Evolutionary conservation across 2,113 vertebrate species (phyloP).

Genomic region (Antidorcas marsupialis): DNA sequence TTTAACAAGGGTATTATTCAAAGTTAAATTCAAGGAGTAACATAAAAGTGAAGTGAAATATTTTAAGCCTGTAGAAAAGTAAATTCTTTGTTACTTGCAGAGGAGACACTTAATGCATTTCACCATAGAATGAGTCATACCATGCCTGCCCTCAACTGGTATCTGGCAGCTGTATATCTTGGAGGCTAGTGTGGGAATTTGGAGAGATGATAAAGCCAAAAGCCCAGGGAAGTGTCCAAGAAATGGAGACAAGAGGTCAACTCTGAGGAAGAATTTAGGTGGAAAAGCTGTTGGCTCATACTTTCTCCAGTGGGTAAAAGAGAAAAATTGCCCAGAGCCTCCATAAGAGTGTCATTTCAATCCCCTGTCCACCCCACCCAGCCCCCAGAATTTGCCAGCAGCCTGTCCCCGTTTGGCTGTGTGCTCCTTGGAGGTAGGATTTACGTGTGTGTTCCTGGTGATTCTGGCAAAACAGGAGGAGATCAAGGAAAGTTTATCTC

Average conservation of each 20-base stretch:
- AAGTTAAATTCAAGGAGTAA: constrained; percentile 25
- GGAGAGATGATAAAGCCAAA: not conserved
- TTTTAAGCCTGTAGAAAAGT: not conserved
- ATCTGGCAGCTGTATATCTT: not conserved
- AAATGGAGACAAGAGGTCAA: not conserved
- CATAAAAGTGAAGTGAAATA: not conserved
- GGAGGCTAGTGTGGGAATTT: not conserved
- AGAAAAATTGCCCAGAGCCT: not conserved
- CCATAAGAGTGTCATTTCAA: not conserved
- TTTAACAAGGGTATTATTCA: not conserved
- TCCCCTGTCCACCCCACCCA: accelerated
- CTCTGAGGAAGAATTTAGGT: not conserved
- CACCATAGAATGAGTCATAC: not conserved
- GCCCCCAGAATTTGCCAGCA: not conserved
- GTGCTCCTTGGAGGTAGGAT: not conserved
- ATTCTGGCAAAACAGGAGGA: not conserved
- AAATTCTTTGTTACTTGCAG: not conserved
- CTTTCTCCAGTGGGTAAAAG: not conserved
- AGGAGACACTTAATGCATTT: not conserved
- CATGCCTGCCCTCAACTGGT: not conserved
- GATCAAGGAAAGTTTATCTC: not conserved
- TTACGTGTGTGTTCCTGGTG: not conserved
- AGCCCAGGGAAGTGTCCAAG: not conserved
- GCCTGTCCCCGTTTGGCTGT: not conserved
- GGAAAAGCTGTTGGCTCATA: not conserved